Percentiles rank a stretch among this genome's conserved stretches.
Evolutionary conservation across 2,113 vertebrate species (phyloP).

Genomic region (Marmota monax): DNA sequence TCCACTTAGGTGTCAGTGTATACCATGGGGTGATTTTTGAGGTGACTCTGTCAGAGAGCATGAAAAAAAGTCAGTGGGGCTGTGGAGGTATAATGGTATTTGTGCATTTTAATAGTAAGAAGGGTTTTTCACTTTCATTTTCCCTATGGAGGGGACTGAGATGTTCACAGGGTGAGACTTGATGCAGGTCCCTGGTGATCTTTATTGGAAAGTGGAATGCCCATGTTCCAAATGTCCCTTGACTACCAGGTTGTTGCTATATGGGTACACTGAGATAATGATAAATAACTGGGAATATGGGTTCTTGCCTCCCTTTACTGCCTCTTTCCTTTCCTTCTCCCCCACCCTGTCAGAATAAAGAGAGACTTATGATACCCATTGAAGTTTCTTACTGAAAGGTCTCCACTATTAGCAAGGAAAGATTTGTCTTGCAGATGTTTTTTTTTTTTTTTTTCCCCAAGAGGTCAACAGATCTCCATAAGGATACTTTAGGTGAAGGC

Average conservation of each 20-base stretch:
- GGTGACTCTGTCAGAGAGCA: neutral
- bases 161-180: neutral
- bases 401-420: neutral
- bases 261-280: neutral
- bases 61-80: neutral
- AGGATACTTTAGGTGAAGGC: neutral
- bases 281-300: neutral
- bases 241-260: neutral
- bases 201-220: neutral
- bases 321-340: neutral
- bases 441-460: neutral
- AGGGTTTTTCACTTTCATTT: neutral
- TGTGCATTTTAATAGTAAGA: slow-evolving; percentile 18
- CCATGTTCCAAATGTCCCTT: neutral
- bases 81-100: neutral
- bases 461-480: neutral
- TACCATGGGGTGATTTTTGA: neutral
- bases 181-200: neutral
- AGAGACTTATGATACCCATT: neutral
- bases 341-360: neutral
- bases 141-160: neutral
- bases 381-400: neutral
- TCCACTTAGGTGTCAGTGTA: neutral
- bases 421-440: neutral
- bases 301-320: neutral